phyloP scores from a whole-genome alignment of 1,140 invertebrate species.

The Anastrepha ludens region DNA sequence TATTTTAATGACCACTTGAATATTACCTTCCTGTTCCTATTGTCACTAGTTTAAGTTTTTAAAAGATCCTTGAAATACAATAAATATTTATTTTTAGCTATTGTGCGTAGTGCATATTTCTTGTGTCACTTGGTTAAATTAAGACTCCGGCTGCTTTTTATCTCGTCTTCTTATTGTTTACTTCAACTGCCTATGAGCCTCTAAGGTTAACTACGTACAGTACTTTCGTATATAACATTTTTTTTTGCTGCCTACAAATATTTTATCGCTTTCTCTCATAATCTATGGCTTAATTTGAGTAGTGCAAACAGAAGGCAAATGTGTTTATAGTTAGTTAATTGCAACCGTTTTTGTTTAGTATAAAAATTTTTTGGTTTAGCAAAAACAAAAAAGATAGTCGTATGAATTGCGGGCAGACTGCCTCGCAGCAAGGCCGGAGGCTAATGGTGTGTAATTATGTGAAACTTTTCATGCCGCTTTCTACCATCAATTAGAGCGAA shows the following conservation, averaged over 20 bases:
- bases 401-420: neutral
- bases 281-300: slow-evolving; percentile 13
- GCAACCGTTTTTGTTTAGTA: neutral
- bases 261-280: slow-evolving; percentile 28
- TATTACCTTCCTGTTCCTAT: too few species aligned
- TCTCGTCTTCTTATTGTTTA: neutral
- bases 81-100: too few species aligned
- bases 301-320: neutral
- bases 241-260: slow-evolving; percentile 17
- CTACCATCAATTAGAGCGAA: slow-evolving; percentile 7
- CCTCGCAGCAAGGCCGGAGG: neutral
- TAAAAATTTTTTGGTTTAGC: neutral
- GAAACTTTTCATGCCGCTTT: neutral
- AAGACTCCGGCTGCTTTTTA: neutral
- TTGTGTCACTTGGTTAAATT: neutral
- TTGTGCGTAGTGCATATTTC: neutral
- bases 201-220: slow-evolving; percentile 4
- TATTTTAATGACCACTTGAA: too few species aligned
- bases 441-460: slow-evolving; percentile 7
- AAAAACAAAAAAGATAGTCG: neutral
- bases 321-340: slow-evolving; percentile 22
- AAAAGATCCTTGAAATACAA: too few species aligned
- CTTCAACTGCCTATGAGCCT: neutral
- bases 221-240: neutral
- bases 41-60: too few species aligned